Conservation (phyloP, 2,888 invertebrate species). For the Heliconius aoede region DNA sequence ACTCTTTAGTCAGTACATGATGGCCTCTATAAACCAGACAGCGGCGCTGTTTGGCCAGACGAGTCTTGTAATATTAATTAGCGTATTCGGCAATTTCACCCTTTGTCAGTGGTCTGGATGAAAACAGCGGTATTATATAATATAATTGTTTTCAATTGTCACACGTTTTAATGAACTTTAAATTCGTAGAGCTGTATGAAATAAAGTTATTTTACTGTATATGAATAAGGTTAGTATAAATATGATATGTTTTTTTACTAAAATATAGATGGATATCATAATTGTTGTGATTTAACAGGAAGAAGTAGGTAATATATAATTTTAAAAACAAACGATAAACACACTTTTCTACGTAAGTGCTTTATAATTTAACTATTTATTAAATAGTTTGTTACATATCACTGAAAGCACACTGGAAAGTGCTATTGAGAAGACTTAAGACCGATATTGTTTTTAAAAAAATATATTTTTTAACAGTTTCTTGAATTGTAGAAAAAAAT, state of each 20-base stretch:
- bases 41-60: constrained; percentile 63
- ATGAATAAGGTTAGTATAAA: neutral
- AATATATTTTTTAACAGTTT: too few relatives aligned
- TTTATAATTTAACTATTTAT: too few relatives aligned
- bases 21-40: constrained; percentile 42
- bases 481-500: too few relatives aligned
- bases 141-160: constrained; percentile 32
- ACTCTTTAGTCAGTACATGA: constrained; percentile 41
- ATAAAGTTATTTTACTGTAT: neutral
- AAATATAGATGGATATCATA: neutral
- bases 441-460: too few relatives aligned
- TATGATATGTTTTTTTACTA: neutral
- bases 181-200: neutral
- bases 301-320: too few relatives aligned
- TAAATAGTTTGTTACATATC: too few relatives aligned
- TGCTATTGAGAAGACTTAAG: too few relatives aligned
- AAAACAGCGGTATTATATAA: constrained; percentile 36
- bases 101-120: constrained; percentile 58
- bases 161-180: constrained; percentile 12
- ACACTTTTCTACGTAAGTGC: too few relatives aligned
- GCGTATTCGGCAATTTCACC: constrained; percentile 60
- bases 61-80: constrained; percentile 70
- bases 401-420: too few relatives aligned
- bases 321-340: too few relatives aligned
- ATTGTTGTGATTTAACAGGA: neutral